Percentiles rank a stretch among this genome's conserved stretches.
phyloP scores from a whole-genome alignment of 2,888 invertebrate genomes.

The Chalcosyrphus nemorum region DNA sequence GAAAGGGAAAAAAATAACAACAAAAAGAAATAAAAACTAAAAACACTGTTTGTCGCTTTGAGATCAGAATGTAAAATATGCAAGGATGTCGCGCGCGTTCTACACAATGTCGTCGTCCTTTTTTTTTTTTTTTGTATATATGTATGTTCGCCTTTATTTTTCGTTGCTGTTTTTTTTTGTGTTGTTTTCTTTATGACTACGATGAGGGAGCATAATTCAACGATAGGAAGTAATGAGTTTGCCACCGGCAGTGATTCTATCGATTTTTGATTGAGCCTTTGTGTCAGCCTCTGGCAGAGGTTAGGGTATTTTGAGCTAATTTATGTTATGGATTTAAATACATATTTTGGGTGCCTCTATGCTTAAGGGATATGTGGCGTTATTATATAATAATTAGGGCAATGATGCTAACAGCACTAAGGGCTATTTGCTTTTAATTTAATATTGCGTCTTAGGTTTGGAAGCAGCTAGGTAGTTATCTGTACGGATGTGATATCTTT shows the following conservation, averaged over 20 bases:
- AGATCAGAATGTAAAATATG: slow-evolving; percentile 64
- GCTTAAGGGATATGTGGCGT: background rate
- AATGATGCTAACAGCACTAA: background rate
- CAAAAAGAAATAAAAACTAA: background rate
- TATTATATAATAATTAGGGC: slow-evolving; percentile 12
- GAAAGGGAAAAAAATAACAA: slow-evolving; percentile 24
- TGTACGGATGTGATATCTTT: too few species aligned
- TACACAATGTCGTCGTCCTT: slow-evolving; percentile 42
- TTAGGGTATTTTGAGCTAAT: slow-evolving; percentile 17
- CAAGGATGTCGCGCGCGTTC: slow-evolving; percentile 62
- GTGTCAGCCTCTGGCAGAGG: background rate
- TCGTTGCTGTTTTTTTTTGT: background rate
- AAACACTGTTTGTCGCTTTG: slow-evolving; percentile 51
- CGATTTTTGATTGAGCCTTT: slow-evolving; percentile 60
- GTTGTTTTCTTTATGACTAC: slow-evolving; percentile 5
- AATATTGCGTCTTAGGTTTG: too few species aligned
- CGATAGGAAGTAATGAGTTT: slow-evolving; percentile 53
- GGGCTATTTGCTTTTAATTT: background rate
- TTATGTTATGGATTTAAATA: slow-evolving; percentile 30
- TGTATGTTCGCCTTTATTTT: slow-evolving; percentile 5
- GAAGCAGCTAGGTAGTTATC: too few species aligned
- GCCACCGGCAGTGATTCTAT: slow-evolving; percentile 51
- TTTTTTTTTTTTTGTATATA: too few species aligned
- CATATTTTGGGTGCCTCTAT: background rate
- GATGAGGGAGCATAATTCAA: slow-evolving; percentile 36